Base-by-base conservation (phyloP, 2,797 vertebrate genomes). In the Lepus townsendii region DNA sequence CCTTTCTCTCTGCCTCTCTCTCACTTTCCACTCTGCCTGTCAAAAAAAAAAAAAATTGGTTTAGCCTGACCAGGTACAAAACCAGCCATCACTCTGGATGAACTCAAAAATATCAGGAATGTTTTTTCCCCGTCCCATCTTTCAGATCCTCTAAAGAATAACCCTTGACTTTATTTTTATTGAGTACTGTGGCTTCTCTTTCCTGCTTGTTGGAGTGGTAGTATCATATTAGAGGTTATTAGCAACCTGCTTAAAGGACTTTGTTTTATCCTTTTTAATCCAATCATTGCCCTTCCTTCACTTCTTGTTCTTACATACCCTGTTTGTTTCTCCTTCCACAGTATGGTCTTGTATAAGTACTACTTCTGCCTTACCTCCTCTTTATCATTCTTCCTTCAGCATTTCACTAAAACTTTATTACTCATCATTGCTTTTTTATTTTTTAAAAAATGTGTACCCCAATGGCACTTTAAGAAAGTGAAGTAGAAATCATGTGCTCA, bases 261-360 rank as follows among this genome's bases (percentile, higher is more conserved):
- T 50, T 20, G 27, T 17, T 14, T 19, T 30, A n/a, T 38, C 30
- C 20, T 24, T 66, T 83, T 4, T 68, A 26, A 24, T 11, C 20
- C 47, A 16, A 13, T 19, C 11, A 38, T 54, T 11, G 38, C 4
- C 9, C 10, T 38, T 26, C 4, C 47, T 35, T 11, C 10, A 80
- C 52, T 82, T 11, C 57, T 3, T 11, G 27, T 80, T 52, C 13
- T 30, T 2, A 3, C 19, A 38, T 38, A 16, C 3, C 71, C 72
- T 35, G 0, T 30, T 62, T 27, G 11, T 63, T 69, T 68, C 22
- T 2, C 2, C 8, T 38, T 63, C n/a, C 20, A 3, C 19, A 8
- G 17, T n/a, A 3, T 13, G 2, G 32, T 35, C 12, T 11, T 30
- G 0, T 20, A 3, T 9, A 24, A 60, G 42, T 10, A 8, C 42